Evolutionary conservation across 1,140 invertebrate genomes (phyloP), one percentile per base, ranked within the genome.

Genomic region (Bombus fervidus): DNA sequence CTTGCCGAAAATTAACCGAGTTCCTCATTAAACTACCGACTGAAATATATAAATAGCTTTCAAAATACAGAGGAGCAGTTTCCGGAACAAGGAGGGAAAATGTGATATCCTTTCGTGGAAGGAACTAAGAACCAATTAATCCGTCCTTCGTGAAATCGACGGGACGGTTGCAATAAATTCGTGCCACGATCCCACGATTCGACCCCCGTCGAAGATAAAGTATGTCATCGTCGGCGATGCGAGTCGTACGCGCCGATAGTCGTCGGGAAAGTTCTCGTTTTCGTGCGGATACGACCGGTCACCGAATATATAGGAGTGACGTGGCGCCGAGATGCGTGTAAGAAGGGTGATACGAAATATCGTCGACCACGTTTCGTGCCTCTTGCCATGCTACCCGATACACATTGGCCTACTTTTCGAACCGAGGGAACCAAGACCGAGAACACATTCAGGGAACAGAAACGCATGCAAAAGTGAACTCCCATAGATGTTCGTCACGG

Each of bases 291-390:
- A 80, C 66, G 15, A 66, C 39, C 62, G 71, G 43, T 74, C 57
- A 31, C 79, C 78, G 78, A 86, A 84, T 87, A 87, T 72, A 74
- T 59, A 41, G 64, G 68, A 86, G 72, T 82, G 85, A 86, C 85
- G 85, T 83, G 85, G 80, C 81, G 80, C 85, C 85, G 69, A 77
- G 81, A 83, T 86, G 81, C 74, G 85, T 71, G 47, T 43, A 86
- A 73, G 73, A 86, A 68, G 81, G 81, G 85, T 77, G 74, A 83
- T 57, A 73, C 81, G 81, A 86, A 78, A 83, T 86, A 86, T 83
- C 64, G 59, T 59, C 73, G 80, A 37, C n/a, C 43, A 74, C 71
- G 75, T 75, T 68, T 69, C 84, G 72, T 75, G 76, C 76, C 66
- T 72, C 53, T 72, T 59, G 39, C 71, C 37, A 69, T 53, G 47